Percentiles rank a stretch among this genome's conserved stretches.
phyloP scores from a whole-genome alignment of 2,797 vertebrate species.

The Gobionotothen gibberifrons region DNA sequence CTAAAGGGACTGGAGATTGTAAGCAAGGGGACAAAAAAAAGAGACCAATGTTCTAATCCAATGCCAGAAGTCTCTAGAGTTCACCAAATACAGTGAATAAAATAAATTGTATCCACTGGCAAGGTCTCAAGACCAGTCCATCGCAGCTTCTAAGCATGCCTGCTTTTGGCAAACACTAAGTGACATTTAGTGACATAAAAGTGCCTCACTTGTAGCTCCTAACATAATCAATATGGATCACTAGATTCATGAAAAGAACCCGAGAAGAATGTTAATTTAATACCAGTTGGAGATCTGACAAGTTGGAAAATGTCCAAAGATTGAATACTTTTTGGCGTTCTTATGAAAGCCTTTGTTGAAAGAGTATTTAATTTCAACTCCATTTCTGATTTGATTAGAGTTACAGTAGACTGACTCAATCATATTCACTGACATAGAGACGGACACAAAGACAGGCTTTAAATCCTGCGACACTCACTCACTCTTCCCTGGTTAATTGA shows the following conservation, averaged over 20 bases:
- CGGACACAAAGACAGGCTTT: conserved; percentile 4
- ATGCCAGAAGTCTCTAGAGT: conserved; percentile 40
- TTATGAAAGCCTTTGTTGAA: conserved; percentile 21
- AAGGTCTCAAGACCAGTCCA: conserved; percentile 35
- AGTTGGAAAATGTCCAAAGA: conserved; percentile 36
- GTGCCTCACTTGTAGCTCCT: conserved; percentile 2
- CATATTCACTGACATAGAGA: conserved; percentile 8
- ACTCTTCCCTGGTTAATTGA: not conserved
- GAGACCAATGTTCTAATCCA: conserved; percentile 25
- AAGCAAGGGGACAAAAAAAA: not conserved
- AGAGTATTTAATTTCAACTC: conserved; percentile 26
- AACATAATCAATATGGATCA: conserved; percentile 13
- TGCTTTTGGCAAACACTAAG: conserved; percentile 17
- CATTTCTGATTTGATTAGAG: conserved; percentile 25
- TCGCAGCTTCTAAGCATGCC: not conserved
- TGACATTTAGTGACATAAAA: conserved; percentile 33
- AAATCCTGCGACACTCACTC: not conserved
- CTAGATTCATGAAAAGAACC: conserved; percentile 6
- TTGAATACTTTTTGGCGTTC: conserved; percentile 19
- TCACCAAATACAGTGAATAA: conserved; percentile 23
- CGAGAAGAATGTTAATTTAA: conserved; percentile 6
- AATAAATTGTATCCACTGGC: conserved; percentile 26
- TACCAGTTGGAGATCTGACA: conserved; percentile 14
- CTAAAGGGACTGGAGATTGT: conserved; percentile 32
- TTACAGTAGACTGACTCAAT: conserved; percentile 26